Evolutionary conservation across 2,888 invertebrate genomes (phyloP), one percentile per base, ranked within the genome.

Genomic region (Caprella mutica): DNA sequence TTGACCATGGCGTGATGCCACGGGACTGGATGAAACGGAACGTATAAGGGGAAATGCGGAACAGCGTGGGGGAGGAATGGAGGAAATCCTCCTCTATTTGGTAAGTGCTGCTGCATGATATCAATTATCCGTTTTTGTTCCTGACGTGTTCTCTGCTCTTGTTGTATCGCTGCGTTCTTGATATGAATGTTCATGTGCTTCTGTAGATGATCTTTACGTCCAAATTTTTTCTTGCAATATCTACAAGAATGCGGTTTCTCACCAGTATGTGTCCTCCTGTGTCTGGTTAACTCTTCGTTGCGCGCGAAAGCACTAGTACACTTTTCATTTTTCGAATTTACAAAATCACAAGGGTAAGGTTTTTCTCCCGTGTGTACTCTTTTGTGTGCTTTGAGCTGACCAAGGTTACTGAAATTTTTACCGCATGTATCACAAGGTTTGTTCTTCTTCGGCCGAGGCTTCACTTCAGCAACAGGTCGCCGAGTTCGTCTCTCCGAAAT

Each of bases 271-370:
- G 46, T 55, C 2, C 55, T 39, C 23, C 35, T 39, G 40, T 55
- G 55, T n/a, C 55, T 48, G 19, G 55, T 50, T 40, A 55, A 40
- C 24, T 55, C 48, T 40, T 48, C 55, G 35, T 55, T 55, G 24
- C 55, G 35, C 26, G 42, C 50, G 14, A 55, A 50, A 21, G 48
- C 35, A 19, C 42, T 50, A 42, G 42, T 50, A 40, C 55, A 55
- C 27, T 48, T 48, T 5, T 30, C 19, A 19, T 48, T 48, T 17
- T 27, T 48, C n/a, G 30, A 5, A 21, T 30, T 30, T 21, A 48
- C 26, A 17, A 30, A 48, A 14, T 48, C 48, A 30, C 48, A 48
- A 14, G 29, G 29, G 48, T 48, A 48, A 29, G 29, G 29, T 27
- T 30, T 27, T 5, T 30, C 48, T 14, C 30, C 30, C 17, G 30